Evolutionary conservation across 2,888 invertebrate genomes (phyloP).

Genomic region (Latrodectus elegans): DNA sequence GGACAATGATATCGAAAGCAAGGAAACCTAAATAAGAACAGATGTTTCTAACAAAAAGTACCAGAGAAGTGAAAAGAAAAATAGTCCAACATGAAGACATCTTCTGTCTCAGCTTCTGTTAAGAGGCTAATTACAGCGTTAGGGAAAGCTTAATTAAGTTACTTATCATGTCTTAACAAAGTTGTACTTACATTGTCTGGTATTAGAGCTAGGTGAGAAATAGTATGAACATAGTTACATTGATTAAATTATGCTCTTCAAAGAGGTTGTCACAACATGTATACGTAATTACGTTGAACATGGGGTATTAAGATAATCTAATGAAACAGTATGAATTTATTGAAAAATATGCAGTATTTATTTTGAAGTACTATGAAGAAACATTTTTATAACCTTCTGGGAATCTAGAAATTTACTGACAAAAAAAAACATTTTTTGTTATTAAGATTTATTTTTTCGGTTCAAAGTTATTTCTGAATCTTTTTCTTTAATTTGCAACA

Average conservation of each 20-base stretch:
- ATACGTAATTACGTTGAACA: not conserved
- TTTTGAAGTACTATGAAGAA: no score
- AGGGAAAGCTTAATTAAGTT: conserved; percentile 5
- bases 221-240: not conserved
- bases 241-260: not conserved
- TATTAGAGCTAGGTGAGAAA: not conserved
- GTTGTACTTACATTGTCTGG: not conserved
- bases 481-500: no score
- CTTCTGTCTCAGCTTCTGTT: not conserved
- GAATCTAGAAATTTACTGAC: no score
- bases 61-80: not conserved
- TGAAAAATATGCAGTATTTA: no score
- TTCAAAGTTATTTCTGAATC: no score
- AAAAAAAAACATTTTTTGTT: no score
- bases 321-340: no score
- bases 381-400: no score
- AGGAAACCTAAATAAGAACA: conserved; percentile 2
- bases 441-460: no score
- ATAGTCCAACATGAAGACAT: not conserved
- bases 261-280: not conserved
- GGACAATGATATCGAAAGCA: not conserved
- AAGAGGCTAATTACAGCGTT: conserved; percentile 3
- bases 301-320: no score
- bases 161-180: not conserved
- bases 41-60: conserved; percentile 3